Evolutionary conservation across 2,113 vertebrate genomes (phyloP).

Genomic region (Petromus typicus): DNA sequence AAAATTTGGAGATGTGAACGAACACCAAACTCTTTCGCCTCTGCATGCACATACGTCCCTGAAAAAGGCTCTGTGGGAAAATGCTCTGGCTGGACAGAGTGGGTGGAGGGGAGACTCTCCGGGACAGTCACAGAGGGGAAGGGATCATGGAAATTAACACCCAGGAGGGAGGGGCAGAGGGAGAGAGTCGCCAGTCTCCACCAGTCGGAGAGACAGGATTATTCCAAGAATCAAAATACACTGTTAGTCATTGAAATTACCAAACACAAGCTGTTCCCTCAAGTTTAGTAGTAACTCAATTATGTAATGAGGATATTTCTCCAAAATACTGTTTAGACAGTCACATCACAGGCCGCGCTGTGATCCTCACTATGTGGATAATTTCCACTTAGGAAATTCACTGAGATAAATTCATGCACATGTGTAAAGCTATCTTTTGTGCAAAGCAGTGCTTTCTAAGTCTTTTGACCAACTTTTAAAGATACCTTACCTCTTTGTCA

Average conservation of each 20-base stretch:
- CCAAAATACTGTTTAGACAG: background rate
- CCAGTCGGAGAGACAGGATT: background rate
- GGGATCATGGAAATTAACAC: background rate
- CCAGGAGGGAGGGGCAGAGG: background rate
- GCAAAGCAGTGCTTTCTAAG: constrained; percentile 1
- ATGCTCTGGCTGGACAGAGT: background rate
- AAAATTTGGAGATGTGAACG: background rate
- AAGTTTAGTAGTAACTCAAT: background rate
- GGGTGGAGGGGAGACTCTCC: background rate
- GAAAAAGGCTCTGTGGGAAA: background rate
- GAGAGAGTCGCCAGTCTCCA: background rate
- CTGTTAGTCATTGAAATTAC: background rate
- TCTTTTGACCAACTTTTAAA: background rate
- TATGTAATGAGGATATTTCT: background rate
- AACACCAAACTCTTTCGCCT: constrained; percentile 1
- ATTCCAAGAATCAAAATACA: constrained; percentile 19
- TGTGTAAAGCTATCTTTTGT: background rate
- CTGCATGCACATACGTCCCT: background rate
- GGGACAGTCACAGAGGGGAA: background rate
- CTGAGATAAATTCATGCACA: background rate
- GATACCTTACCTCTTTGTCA: background rate
- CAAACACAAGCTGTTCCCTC: background rate
- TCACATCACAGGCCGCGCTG: background rate
- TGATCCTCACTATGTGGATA: background rate
- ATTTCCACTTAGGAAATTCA: background rate